Evolutionary conservation across 64 coral and sea anemone species (phyloP), one percentile per base, ranked within the genome.

Genomic region (Exaiptasia diaphana): DNA sequence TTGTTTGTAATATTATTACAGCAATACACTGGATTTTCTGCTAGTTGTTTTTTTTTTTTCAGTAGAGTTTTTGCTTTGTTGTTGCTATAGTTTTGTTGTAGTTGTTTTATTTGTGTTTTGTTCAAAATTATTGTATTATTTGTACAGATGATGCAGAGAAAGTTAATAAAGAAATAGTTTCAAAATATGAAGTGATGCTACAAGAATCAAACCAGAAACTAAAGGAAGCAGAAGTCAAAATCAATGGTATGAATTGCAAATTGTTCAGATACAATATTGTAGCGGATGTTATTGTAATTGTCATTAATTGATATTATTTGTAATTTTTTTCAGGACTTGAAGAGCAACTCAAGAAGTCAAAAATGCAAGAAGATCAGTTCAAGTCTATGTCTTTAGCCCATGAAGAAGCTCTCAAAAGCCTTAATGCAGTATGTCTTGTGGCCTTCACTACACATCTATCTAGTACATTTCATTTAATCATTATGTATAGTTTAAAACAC

Each of bases 311-410:
- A n/a, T n/a, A n/a, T n/a, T n/a, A n/a, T n/a, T n/a, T n/a, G n/a
- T n/a, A n/a, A n/a, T n/a, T n/a, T 64, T 23, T 54, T 39, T 18
- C 34, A 94, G 91, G 68, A 42, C 80, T 94, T 24, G 91, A 89
- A 48, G 86, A 73, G 25, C 91, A 94, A 43, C 68, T 94, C 20
- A 61, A 84, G 64, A 76, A 85, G 29, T 86, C 91, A 9, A 89
- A 89, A 50, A 40, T 82, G 18, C 91, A 89, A 56, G 91, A 56
- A 41, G 86, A 94, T 1, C 91, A 94, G 45, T 94, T 84, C 82
- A 94, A 89, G 59, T 88, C 91, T 7, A 94, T 94, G 86, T 94
- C 86, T 12, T 78, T 76, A 85, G 86, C 86, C 21, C 88, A 94
- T 54, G 91, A 94, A 64, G 67, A 76, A 52, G 86, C 86, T 21